A percentile compares a stretch with the other conserved stretches of the same genome.
Evolutionary conservation across 2,113 vertebrate species (phyloP).

Genomic region (Calyptommatus sinebrachiatus): DNA sequence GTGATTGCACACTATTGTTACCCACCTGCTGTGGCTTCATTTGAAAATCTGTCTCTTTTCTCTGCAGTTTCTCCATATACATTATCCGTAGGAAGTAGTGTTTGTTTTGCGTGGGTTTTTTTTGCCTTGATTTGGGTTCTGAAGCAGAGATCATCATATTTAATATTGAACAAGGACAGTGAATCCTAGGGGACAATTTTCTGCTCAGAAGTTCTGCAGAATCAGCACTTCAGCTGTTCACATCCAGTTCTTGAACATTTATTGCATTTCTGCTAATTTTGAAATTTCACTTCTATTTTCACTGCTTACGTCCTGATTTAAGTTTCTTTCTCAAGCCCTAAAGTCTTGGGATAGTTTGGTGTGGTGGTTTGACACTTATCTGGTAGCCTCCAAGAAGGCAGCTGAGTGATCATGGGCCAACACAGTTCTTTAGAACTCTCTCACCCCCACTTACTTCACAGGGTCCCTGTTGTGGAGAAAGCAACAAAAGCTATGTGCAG

Average conservation of each 20-base stretch:
- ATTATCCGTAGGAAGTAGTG: conserved; percentile 4
- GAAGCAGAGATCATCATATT: neutral
- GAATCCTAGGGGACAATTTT: conserved; percentile 2
- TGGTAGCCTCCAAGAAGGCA: no score
- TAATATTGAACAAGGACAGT: neutral
- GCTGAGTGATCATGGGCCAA: no score
- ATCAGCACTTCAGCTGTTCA: neutral
- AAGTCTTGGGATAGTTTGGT: no score
- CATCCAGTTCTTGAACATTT: neutral
- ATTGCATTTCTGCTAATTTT: neutral
- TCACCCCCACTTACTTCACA: no score
- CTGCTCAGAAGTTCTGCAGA: conserved; percentile 25
- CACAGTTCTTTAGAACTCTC: no score
- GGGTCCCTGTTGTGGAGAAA: no score
- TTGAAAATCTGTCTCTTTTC: neutral
- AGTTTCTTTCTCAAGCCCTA: neutral
- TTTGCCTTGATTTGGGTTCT: conserved; percentile 16
- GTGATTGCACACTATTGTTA: conserved; percentile 12
- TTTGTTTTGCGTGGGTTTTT: neutral
- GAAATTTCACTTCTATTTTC: neutral
- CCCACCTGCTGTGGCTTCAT: neutral
- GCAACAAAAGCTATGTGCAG: no score
- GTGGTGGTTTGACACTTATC: no score
- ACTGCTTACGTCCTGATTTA: neutral
- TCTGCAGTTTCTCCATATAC: conserved; percentile 6